Evolutionary conservation across 2,797 vertebrate species (phyloP), one percentile per base, ranked within the genome.

Genomic region (Chromis chromis): DNA sequence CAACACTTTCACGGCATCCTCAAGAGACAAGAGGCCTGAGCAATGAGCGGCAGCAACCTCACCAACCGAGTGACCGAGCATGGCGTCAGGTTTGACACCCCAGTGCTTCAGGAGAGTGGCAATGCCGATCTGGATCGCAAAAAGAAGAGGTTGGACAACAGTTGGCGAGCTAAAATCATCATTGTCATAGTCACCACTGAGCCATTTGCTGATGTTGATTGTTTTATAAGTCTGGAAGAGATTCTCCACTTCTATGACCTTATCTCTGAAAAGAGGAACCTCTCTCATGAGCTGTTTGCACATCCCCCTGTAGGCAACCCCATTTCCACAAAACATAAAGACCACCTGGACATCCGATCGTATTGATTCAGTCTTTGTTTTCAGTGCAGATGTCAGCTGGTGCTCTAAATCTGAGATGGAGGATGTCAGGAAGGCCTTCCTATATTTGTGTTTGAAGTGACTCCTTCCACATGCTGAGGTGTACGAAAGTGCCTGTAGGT

Each of bases 311-410:
- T 96, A 94, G 0, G 74, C 90, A 61, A 96, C 85, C 0, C 95
- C 96, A 0, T 96, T 96, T 58, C 96, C 96, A 79, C 96, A 96
- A 86, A 96, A 98, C 61, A 97, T 95, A 93, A 96, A 97, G 58
- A 96, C 91, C 55, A 96, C 65, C 61, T 93, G 86, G 1, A 88
- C 66, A 14, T 90, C 84, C 16, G 59, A 81, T 67, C 81, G 94
- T 17, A 78, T 61, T 4, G 54, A 12, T 17, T 78, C 55, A 21
- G 75, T 52, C 44, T 92, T 91, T 39, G 49, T 73, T 28, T 84
- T 91, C 0, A 48, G 12, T 28, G 79, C 79, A 0, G 39, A 80
- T 55, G 24, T 61, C 25, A 97, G 83, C 63, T 94, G 91, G 58
- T 89, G 81, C 53, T 94, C 79, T 86, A 98, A 86, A 62, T 96